These are phyloP conservation scores for Gracilinanus agilis DNA, from an alignment of 2,113 vertebrate genomes.

Conservation along the genomic window DNA sequence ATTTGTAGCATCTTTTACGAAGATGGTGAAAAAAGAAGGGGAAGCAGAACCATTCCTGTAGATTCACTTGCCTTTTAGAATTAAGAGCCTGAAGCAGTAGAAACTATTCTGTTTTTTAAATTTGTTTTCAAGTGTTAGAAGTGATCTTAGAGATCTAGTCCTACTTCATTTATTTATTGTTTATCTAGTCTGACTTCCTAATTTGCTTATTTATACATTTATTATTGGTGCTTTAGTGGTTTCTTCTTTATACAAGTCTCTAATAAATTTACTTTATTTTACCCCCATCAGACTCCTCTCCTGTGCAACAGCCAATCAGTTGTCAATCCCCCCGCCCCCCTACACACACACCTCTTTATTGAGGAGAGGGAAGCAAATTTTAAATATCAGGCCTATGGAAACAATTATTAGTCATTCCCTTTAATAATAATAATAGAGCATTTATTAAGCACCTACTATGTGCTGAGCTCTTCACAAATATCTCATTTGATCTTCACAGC, in stretches of 20 bases:
- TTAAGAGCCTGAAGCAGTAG: conserved; percentile 33
- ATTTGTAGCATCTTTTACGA: conserved; percentile 39
- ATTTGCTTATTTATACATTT: background rate
- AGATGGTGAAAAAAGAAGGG: conserved; percentile 12
- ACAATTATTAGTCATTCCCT: background rate
- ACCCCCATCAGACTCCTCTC: background rate
- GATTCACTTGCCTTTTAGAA: conserved; percentile 38
- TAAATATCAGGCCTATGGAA: background rate
- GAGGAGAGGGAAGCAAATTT: background rate
- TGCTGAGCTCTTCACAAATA: background rate
- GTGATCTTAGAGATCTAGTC: background rate
- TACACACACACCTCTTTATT: background rate
- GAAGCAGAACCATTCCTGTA: conserved; percentile 3
- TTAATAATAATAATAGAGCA: background rate
- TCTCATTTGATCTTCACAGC: background rate
- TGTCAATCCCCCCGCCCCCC: no score
- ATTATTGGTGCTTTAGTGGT: background rate
- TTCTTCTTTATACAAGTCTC: background rate
- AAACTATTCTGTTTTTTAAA: conserved; percentile 50
- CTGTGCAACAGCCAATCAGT: background rate
- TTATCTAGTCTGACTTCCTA: background rate
- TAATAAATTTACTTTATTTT: background rate
- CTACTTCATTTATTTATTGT: background rate
- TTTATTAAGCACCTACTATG: background rate
- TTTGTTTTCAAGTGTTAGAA: background rate